These are phyloP conservation scores for Lytechinus variegatus DNA, from an alignment of 35 echinoderm and acorn worm genomes.

Conservation along the genomic window DNA sequence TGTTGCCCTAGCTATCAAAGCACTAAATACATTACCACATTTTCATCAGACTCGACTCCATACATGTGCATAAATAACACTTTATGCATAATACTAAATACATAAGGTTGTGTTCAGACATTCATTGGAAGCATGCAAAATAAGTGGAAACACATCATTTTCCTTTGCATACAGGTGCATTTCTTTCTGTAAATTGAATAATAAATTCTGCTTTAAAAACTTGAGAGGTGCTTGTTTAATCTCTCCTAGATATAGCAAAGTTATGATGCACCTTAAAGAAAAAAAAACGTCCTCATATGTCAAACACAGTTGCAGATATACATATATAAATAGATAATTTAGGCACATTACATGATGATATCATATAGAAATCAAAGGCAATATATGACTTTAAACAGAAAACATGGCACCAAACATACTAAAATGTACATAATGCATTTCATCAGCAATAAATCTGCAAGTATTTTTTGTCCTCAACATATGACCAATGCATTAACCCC, in stretches of 20 bases:
- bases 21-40: neutral
- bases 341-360: conserved; percentile 9
- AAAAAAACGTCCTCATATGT: neutral
- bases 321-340: conserved; percentile 21
- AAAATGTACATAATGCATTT: neutral
- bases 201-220: neutral
- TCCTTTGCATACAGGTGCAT: neutral
- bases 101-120: neutral
- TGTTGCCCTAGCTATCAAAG: neutral
- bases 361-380: conserved; percentile 9
- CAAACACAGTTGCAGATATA: conserved; percentile 12
- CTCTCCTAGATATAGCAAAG: neutral
- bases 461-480: neutral
- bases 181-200: neutral
- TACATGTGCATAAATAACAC: neutral
- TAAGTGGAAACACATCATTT: neutral
- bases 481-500: too few relatives aligned
- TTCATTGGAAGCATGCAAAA: neutral
- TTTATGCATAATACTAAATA: neutral
- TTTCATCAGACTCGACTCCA: neutral
- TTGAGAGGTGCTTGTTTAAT: neutral
- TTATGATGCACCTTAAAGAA: neutral
- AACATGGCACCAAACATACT: neutral
- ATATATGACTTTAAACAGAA: neutral
- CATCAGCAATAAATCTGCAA: neutral